These are phyloP conservation scores for Drosophila sechellia DNA, from an alignment of 1,140 invertebrate genomes.

Conservation along the genomic window DNA sequence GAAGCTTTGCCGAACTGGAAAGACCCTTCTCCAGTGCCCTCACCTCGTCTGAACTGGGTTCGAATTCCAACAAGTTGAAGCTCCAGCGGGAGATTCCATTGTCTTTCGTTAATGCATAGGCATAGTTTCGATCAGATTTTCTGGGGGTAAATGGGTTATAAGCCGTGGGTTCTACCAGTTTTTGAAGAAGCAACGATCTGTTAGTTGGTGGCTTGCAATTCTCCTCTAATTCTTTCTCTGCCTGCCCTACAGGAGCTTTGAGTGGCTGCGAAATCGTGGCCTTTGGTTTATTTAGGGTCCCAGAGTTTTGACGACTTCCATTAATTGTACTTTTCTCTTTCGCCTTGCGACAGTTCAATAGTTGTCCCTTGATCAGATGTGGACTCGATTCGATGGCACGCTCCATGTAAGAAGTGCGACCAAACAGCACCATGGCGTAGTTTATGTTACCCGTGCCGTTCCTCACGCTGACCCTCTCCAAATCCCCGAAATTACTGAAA, in stretches of 20 bases:
- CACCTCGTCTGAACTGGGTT: not conserved
- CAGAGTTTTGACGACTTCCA: not conserved
- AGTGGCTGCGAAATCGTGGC: too few relatives aligned
- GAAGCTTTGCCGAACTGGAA: not conserved
- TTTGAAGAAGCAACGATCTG: not conserved
- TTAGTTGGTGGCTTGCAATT: not conserved
- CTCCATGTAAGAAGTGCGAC: not conserved
- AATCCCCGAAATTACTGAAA: not conserved
- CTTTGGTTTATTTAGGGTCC: not conserved
- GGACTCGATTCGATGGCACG: not conserved
- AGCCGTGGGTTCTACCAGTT: not conserved
- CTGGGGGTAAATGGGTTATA: not conserved
- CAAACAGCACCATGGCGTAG: slow-evolving; percentile 5
- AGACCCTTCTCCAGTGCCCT: not conserved
- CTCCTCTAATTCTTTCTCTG: not conserved
- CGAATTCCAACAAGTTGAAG: not conserved
- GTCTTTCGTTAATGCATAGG: not conserved
- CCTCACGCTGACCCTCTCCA: slow-evolving; percentile 1
- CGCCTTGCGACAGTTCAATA: not conserved
- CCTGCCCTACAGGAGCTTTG: not conserved
- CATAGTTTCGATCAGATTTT: not conserved
- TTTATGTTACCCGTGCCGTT: not conserved
- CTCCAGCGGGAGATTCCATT: not conserved
- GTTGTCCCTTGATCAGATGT: not conserved
- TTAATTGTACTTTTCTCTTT: not conserved